phyloP scores from a whole-genome alignment of 2,113 vertebrate species.

The Condylura cristata region DNA sequence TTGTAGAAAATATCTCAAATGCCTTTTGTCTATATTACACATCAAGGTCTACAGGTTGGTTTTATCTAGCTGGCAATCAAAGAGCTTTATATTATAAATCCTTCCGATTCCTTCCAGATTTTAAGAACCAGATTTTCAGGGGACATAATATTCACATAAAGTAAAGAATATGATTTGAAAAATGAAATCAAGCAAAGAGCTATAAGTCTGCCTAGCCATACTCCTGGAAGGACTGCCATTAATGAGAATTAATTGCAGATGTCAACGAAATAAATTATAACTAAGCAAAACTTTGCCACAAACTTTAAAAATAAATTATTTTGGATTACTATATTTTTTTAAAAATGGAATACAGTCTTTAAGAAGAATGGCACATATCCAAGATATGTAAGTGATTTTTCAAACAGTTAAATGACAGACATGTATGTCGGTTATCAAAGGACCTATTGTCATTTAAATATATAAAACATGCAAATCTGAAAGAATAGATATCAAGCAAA shows the following conservation, averaged over 20 bases:
- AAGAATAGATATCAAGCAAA: background rate
- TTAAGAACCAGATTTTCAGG: conserved; percentile 29
- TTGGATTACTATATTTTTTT: conserved; percentile 30
- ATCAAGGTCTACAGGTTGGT: background rate
- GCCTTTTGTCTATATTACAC: background rate
- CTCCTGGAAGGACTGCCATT: background rate
- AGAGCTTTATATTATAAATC: background rate
- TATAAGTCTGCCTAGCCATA: background rate
- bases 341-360: background rate
- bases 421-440: background rate
- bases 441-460: background rate
- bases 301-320: conserved; percentile 25
- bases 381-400: background rate
- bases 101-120: background rate
- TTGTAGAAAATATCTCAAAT: background rate
- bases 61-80: background rate
- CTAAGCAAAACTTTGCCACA: background rate
- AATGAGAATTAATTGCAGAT: background rate
- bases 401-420: background rate
- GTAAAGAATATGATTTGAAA: background rate
- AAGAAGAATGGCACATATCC: background rate
- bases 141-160: background rate
- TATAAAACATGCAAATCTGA: background rate
- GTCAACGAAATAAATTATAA: background rate
- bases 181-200: conserved; percentile 26